Base-by-base conservation (phyloP, 2,113 vertebrate species). In the Platysteira castanea region DNA sequence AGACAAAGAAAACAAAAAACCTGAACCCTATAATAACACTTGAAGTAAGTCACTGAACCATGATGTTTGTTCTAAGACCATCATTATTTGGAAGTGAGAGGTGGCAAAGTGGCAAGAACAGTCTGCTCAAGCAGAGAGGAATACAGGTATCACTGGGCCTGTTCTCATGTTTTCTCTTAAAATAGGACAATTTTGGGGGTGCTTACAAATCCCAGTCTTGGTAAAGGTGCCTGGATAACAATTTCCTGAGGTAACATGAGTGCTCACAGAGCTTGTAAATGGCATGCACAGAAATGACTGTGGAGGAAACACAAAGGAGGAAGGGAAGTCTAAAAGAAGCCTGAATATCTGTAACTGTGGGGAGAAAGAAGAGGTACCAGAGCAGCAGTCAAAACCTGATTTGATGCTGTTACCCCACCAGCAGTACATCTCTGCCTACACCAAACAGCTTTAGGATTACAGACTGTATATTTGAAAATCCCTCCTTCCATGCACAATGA, bases 211-310 rank as follows among this genome's bases (percentile, higher is more conserved):
- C 12, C 13, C 30, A 77, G 9, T 9, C 20, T 59, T 63, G 22
- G 24, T 11, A 57, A 77, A 84, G 15, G 27, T 56, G 14, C 33
- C 41, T 60, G 30, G 27, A 27, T 69, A 59, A 69, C 1, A 1
- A 17, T 2, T 65, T 27, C 16, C 9, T 6, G 15, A 23, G 31
- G 41, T 33, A 60, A 52, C 2, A 7, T 0, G 7, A 35, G 4
- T 6, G 5, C 10, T 49, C 69, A 46, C 11, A 37, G 30, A 24
- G 5, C 16, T 37, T 42, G 31, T 16, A 76, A 56, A 47, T 33
- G 31, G 13, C 33, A 28, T 9, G 9, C 0, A 3, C 33, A 64
- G 46, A 88, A 73, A 31, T 44, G 12, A 22, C 28, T 61, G 11
- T 30, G 54, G 26, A 71, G 39, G 10, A 54, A 65, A 24, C 14